Evolutionary conservation across 1,140 invertebrate species (phyloP).

Genomic region (Pseudachorutes palmiensis): DNA sequence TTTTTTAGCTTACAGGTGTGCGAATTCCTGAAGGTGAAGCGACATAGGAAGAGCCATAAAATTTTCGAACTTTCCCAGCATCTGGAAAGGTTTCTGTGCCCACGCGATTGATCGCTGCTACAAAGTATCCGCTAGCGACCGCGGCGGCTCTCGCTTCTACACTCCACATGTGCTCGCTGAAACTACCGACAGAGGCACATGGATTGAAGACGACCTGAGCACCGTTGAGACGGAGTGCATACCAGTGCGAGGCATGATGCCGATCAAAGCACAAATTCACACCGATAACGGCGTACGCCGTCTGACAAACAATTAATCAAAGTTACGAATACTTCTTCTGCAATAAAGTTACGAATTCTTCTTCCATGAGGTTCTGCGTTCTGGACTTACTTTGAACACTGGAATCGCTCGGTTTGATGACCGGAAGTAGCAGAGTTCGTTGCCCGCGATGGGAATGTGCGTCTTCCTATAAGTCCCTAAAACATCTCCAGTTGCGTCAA

Average conservation of each 20-base stretch:
- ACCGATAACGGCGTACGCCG: slow-evolving; percentile 8
- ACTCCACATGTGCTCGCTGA: slow-evolving; percentile 19
- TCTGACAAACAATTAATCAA: no score
- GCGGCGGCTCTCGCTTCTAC: slow-evolving; percentile 20
- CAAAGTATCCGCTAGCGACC: slow-evolving; percentile 8
- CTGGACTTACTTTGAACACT: slow-evolving; percentile 16
- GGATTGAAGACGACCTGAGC: slow-evolving; percentile 25
- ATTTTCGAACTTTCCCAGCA: not conserved
- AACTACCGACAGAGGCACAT: slow-evolving; percentile 17
- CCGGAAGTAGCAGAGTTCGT: slow-evolving; percentile 16
- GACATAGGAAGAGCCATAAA: slow-evolving; percentile 19
- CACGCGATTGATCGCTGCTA: slow-evolving; percentile 18
- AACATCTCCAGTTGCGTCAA: slow-evolving; percentile 8
- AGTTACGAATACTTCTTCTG: not conserved
- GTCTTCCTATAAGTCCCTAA: slow-evolving; percentile 7
- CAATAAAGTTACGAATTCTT: not conserved
- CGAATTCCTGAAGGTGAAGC: slow-evolving; percentile 10
- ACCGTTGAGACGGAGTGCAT: slow-evolving; percentile 6
- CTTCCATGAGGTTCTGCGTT: no score
- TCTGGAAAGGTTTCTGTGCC: slow-evolving; percentile 9
- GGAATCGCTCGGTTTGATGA: slow-evolving; percentile 5
- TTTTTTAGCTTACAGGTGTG: slow-evolving; percentile 16
- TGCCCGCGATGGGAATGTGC: slow-evolving; percentile 18
- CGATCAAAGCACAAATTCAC: slow-evolving; percentile 24
- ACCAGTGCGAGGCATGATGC: slow-evolving; percentile 20